These are phyloP conservation scores for Cephus pygmeus DNA, from an alignment of 2,888 invertebrate species.

Conservation along the genomic window DNA sequence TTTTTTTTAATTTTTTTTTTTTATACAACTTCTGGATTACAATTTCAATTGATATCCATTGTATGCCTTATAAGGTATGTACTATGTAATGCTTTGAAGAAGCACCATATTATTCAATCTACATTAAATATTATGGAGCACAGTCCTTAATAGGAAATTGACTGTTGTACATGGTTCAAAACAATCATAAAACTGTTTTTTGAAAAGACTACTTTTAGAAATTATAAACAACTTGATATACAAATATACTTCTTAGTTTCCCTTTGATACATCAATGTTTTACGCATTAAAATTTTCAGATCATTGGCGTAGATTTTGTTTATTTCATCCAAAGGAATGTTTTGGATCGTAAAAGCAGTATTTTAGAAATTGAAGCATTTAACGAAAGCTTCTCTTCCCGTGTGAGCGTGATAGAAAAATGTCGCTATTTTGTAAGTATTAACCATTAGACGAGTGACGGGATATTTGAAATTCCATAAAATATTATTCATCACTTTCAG, in stretches of 20 bases:
- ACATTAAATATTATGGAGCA: not conserved
- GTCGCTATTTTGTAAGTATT: constrained; percentile 83
- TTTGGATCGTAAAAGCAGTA: constrained; percentile 81
- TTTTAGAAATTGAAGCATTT: constrained; percentile 88
- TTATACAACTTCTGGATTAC: not conserved
- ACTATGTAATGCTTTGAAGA: not conserved
- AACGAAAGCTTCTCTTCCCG: constrained; percentile 91
- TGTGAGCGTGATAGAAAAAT: constrained; percentile 88
- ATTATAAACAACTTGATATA: not conserved
- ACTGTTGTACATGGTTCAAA: not conserved
- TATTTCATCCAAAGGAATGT: constrained; percentile 92
- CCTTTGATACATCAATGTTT: not conserved
- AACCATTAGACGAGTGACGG: not conserved
- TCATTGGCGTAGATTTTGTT: constrained; percentile 92
- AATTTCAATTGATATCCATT: not conserved
- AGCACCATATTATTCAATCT: not conserved
- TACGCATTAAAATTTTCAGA: constrained; percentile 67
- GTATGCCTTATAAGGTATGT: not conserved
- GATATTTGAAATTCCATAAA: not conserved
- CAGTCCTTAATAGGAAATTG: not conserved
- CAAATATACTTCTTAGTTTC: not conserved
- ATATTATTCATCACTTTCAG: constrained; percentile 64
- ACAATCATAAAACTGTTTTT: not conserved
- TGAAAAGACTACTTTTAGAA: not conserved
- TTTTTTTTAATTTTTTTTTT: not conserved